Evolutionary conservation across 2,113 vertebrate genomes (phyloP).

Genomic region (Tyrannus savana): DNA sequence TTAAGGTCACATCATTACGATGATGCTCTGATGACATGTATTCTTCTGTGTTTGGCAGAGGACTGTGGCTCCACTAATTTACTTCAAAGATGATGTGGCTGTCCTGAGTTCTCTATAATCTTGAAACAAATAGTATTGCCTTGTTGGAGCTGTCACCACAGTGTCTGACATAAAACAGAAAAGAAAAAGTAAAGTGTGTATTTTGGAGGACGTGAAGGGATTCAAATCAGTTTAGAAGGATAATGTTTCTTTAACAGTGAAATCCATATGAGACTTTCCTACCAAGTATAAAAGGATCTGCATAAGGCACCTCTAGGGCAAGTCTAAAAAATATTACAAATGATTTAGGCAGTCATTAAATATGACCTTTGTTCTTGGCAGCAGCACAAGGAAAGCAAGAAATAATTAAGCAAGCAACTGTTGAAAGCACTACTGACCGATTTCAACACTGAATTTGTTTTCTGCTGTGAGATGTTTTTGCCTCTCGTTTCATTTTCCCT

Average conservation of each 20-base stretch:
- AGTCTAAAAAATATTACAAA: slow-evolving; percentile 7
- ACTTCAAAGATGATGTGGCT: slow-evolving; percentile 27
- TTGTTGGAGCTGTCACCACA: background rate
- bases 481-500: background rate
- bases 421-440: slow-evolving; percentile 28
- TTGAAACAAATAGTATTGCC: background rate
- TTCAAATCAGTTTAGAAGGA: background rate
- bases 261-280: background rate
- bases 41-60: background rate
- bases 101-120: background rate
- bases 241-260: background rate
- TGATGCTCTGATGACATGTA: background rate
- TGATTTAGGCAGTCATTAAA: slow-evolving; percentile 36
- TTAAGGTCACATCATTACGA: background rate
- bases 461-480: slow-evolving; percentile 34
- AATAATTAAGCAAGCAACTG: slow-evolving; percentile 38
- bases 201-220: background rate
- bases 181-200: background rate
- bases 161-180: background rate
- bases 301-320: background rate
- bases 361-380: slow-evolving; percentile 56
- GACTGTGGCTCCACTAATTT: background rate
- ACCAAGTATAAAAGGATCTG: background rate
- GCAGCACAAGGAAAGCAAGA: slow-evolving; percentile 42
- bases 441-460: slow-evolving; percentile 39